A percentile compares a stretch with the other conserved stretches of the same genome.
Evolutionary conservation across 2,888 invertebrate species (phyloP).

Genomic region (Mythimna vitellina): DNA sequence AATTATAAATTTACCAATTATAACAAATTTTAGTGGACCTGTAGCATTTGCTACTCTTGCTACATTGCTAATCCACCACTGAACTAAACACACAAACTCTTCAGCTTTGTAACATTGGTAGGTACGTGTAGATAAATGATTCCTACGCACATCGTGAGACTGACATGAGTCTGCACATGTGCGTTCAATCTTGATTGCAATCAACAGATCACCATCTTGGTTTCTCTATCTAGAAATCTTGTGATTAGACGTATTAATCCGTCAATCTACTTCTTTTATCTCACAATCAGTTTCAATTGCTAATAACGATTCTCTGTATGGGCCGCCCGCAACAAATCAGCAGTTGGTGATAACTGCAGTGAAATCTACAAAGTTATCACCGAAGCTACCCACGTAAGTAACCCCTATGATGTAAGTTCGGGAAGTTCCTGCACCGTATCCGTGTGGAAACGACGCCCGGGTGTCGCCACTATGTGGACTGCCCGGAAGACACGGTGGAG

Average conservation of each 20-base stretch:
- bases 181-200: slow-evolving; percentile 6
- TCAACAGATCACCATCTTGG: slow-evolving; percentile 26
- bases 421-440: no score
- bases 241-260: slow-evolving; percentile 20
- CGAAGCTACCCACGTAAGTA: neutral
- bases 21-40: no score
- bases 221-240: slow-evolving; percentile 29
- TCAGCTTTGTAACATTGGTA: no score
- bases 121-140: neutral
- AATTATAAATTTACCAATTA: no score
- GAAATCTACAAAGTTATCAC: neutral
- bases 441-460: no score
- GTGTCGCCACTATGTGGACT: no score
- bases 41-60: no score
- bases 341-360: neutral
- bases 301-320: slow-evolving; percentile 3
- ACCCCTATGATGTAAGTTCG: no score
- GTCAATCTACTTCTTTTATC: slow-evolving; percentile 13
- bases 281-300: slow-evolving; percentile 9
- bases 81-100: no score
- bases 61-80: no score
- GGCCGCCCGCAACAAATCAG: neutral
- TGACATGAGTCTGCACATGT: neutral
- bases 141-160: neutral
- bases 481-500: no score